Evolutionary conservation across 2,113 vertebrate species (phyloP), one percentile per base, ranked within the genome.

Genomic region (Cranoglanis bouderius): DNA sequence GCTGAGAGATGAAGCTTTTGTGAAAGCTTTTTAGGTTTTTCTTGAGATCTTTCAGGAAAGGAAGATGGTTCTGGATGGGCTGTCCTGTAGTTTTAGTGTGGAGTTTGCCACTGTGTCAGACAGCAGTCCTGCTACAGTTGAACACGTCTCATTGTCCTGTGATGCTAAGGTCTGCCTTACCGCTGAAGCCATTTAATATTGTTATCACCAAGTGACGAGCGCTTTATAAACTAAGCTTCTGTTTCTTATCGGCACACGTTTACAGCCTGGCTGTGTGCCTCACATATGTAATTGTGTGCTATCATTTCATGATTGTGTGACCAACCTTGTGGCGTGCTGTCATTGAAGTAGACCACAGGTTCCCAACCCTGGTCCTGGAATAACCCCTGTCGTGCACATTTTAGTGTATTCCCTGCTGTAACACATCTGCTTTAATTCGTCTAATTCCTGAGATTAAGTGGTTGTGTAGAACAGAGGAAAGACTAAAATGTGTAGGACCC

Each of bases 91-190:
- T 49, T 38, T 75, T 72, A 55, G 43, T 89, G 89, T 75, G 91
- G 89, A 89, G 90, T 92, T 74, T 91, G 72, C 21, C 88, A 65
- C 59, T 43, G n/a, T 38, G 38, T 38, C 35, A 61, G 35, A 61
- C 55, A 43, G 35, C 55, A 61, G 12, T 43, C 21, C 12, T 83
- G 32, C 49, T 81, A 4, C 29, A 65, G 29, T 85, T 70, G 10
- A 77, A 55, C 75, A 35, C 21, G 29, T 86, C n/a, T 14, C 63
- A 70, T 38, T 8, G 49, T 21, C 53, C 18, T 38, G 21, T 82
- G 8, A 7, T 35, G 21, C n/a, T 65, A 67, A 81, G 59, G 32
- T 26, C 35, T 32, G 61, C 10, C 19, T 32, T 51, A 26, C 2
- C 32, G 29, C 53, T 35, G 9, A 82, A 82, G 19, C 3, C 78